These are phyloP conservation scores for Gymnorhina tibicen DNA, from an alignment of 2,113 vertebrate genomes.

Conservation along the genomic window DNA sequence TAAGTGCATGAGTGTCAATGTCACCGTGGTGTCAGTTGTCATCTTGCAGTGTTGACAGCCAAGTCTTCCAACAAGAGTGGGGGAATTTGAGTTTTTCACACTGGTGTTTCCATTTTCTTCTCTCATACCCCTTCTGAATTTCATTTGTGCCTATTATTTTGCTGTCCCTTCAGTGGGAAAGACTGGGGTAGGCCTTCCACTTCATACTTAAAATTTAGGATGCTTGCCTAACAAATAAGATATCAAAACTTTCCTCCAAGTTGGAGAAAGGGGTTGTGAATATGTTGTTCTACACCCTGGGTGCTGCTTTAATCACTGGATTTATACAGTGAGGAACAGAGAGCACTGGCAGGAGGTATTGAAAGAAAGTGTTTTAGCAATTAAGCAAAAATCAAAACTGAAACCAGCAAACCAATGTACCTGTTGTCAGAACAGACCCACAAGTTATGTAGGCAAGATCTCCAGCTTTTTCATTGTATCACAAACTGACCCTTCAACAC, in stretches of 20 bases:
- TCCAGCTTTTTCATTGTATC: not conserved
- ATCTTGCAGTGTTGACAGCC: not conserved
- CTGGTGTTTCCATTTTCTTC: not conserved
- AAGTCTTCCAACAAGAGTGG: not conserved
- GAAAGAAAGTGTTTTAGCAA: not conserved
- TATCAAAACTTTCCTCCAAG: not conserved
- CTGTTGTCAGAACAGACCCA: not conserved
- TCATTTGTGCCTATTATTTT: not conserved
- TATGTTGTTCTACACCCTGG: not conserved
- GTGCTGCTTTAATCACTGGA: not conserved
- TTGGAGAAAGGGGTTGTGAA: not conserved
- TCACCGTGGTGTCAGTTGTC: fast-evolving
- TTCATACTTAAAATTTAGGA: not conserved
- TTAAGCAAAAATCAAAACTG: not conserved
- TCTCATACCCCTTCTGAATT: not conserved
- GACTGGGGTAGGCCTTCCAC: not conserved
- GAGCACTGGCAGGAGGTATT: not conserved
- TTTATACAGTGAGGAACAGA: not conserved
- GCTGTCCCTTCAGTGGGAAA: not conserved
- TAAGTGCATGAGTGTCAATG: fast-evolving
- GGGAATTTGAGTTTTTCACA: not conserved
- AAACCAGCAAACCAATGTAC: not conserved
- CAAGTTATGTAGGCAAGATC: not conserved
- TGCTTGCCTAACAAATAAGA: not conserved
- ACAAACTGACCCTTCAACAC: not conserved